Conservation (phyloP, 2,888 invertebrate genomes). For the Dicyrtoma fusca region DNA sequence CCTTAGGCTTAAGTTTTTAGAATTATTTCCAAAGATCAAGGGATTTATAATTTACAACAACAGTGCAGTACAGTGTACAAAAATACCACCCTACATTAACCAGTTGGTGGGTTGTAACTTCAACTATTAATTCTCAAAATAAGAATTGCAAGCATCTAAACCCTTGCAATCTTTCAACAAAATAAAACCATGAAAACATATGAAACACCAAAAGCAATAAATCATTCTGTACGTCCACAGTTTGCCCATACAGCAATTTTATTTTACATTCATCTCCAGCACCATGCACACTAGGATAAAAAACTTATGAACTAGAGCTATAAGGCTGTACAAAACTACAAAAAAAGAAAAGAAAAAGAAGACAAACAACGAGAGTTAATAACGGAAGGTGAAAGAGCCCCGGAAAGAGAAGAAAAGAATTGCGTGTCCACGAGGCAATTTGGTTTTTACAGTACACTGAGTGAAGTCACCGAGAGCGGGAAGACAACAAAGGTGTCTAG, state of each 20-base stretch:
- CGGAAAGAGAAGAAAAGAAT: slow-evolving; percentile 16
- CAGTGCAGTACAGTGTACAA: no score
- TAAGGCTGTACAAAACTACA: neutral
- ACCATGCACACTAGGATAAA: no score
- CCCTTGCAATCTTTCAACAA: neutral
- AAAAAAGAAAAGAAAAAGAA: neutral
- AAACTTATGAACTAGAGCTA: slow-evolving; percentile 1
- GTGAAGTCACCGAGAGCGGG: slow-evolving; percentile 12
- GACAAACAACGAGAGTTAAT: neutral
- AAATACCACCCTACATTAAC: no score
- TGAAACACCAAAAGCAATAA: slow-evolving; percentile 9
- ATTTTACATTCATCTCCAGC: no score
- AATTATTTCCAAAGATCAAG: no score
- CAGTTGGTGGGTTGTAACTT: no score
- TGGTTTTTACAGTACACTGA: slow-evolving; percentile 10
- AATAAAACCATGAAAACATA: slow-evolving; percentile 9
- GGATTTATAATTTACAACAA: no score
- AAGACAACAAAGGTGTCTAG: slow-evolving; percentile 6
- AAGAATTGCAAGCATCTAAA: neutral
- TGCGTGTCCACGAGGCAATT: slow-evolving; percentile 2
- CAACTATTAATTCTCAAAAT: no score
- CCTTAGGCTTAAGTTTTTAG: no score
- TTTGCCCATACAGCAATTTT: no score
- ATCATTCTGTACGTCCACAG: slow-evolving; percentile 1
- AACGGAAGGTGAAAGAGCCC: slow-evolving; percentile 6